A percentile compares a stretch with the other conserved stretches of the same genome.
These are phyloP conservation scores for Burhinus oedicnemus DNA, from an alignment of 2,113 vertebrate species.

Conservation along the genomic window DNA sequence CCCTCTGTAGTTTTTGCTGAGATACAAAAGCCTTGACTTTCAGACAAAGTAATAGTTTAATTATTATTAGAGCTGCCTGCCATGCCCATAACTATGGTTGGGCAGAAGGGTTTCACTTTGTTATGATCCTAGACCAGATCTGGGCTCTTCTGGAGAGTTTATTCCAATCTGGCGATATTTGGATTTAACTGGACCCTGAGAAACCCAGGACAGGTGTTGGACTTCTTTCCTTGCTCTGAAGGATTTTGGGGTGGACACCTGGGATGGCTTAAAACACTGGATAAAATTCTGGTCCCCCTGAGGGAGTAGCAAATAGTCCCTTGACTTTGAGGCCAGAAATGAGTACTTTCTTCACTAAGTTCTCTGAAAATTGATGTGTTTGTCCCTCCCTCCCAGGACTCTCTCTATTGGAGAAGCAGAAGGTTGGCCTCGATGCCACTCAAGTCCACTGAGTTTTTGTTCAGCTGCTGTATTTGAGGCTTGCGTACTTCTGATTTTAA, in stretches of 20 bases:
- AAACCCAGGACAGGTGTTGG: not conserved
- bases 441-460: not conserved
- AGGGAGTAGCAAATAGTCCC: not conserved
- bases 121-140: not conserved
- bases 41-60: not conserved
- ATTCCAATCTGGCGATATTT: not conserved
- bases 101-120: not conserved
- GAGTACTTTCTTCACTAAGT: not conserved
- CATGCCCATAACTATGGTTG: not conserved
- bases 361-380: not conserved
- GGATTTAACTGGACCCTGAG: not conserved
- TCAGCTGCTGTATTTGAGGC: not conserved
- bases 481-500: not conserved
- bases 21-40: not conserved
- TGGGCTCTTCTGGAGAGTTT: not conserved
- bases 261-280: not conserved
- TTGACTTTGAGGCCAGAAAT: not conserved
- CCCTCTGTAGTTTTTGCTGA: not conserved
- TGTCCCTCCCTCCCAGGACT: not conserved
- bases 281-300: not conserved
- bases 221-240: not conserved
- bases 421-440: not conserved
- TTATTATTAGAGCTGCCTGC: not conserved
- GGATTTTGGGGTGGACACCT: not conserved
- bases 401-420: not conserved